phyloP scores from a whole-genome alignment of 2,797 vertebrate species.

The Cossypha niveicapilla region DNA sequence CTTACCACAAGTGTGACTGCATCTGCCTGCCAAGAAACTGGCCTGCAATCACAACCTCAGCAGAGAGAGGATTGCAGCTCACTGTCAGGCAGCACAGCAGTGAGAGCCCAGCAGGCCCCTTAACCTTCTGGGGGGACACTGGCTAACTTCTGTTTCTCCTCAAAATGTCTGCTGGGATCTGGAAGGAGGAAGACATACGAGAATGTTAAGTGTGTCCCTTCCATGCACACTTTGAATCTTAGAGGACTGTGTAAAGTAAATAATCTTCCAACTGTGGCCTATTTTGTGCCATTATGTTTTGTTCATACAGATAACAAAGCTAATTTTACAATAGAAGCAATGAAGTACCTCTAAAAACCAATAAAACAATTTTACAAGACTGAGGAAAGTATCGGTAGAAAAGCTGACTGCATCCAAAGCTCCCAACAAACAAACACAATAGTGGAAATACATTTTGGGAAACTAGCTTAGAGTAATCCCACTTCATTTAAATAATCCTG shows the following conservation, averaged over 20 bases:
- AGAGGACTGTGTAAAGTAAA: background rate
- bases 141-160: background rate
- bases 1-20: rapidly evolving
- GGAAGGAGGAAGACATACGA: background rate
- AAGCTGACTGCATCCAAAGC: background rate
- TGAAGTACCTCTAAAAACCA: background rate
- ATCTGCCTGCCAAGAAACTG: background rate
- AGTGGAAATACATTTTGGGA: background rate
- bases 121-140: background rate
- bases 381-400: background rate
- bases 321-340: background rate
- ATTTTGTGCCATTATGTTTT: background rate
- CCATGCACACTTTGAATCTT: background rate
- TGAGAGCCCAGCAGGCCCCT: background rate
- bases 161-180: background rate
- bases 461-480: background rate
- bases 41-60: rapidly evolving
- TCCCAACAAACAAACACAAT: background rate
- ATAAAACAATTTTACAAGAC: background rate
- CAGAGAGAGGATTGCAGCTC: background rate
- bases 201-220: background rate
- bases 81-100: background rate
- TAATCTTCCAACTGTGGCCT: background rate
- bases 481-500: background rate
- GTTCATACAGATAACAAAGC: background rate